Evolutionary conservation across 2,113 vertebrate species (phyloP).

Genomic region (Anas platyrhynchos): DNA sequence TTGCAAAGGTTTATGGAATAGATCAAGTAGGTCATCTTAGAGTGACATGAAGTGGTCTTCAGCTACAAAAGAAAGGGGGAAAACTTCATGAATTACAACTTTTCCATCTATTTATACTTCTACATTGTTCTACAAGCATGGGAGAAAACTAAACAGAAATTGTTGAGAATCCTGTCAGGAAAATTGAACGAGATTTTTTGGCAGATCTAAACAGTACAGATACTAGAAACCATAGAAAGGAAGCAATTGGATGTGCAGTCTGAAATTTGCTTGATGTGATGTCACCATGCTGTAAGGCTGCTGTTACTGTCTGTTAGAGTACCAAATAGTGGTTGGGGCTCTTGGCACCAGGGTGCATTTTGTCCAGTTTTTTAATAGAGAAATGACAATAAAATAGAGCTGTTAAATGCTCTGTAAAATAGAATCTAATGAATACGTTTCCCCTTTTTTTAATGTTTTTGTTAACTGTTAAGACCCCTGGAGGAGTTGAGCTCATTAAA

Average conservation of each 20-base stretch:
- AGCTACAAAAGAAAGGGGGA: not conserved
- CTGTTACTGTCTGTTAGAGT: not conserved
- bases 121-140: not conserved
- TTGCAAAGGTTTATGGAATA: not conserved
- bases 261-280: not conserved
- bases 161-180: not conserved
- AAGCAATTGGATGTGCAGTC: not conserved
- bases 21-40: not conserved
- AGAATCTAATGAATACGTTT: not conserved
- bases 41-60: not conserved
- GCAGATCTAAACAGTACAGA: not conserved
- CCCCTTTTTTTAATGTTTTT: not conserved
- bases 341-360: not conserved
- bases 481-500: not conserved
- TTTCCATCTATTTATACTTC: not conserved
- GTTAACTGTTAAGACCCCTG: not conserved
- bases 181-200: not conserved
- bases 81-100: not conserved
- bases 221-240: not conserved
- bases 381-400: not conserved
- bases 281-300: not conserved
- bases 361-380: not conserved
- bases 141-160: not conserved
- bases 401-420: not conserved
- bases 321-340: not conserved